A percentile compares a stretch with the other conserved stretches of the same genome.
Conservation (phyloP, 2,113 vertebrate species). For the Spea multiplicata region DNA sequence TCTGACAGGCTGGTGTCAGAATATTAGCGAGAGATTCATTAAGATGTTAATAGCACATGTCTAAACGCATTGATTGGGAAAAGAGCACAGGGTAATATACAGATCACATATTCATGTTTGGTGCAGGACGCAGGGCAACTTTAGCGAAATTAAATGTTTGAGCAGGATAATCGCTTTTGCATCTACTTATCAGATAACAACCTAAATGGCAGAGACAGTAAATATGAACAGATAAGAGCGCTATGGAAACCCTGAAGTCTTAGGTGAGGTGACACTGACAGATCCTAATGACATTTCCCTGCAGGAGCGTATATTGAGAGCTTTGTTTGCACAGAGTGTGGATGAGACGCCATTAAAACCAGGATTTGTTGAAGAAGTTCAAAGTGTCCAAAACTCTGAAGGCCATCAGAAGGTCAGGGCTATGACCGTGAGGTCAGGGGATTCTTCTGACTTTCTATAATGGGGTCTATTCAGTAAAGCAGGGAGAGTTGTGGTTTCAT, state of each 20-base stretch:
- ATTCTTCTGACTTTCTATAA: too few species aligned
- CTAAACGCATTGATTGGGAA: constrained; percentile 68
- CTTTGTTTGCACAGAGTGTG: constrained; percentile 13
- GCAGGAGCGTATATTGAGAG: constrained; percentile 29
- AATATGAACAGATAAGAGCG: constrained; percentile 29
- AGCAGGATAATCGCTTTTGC: constrained; percentile 53
- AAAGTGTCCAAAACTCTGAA: not conserved
- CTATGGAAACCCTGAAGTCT: constrained; percentile 32
- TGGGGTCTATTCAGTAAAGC: too few species aligned
- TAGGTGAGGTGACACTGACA: constrained; percentile 13
- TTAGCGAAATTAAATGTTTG: constrained; percentile 51
- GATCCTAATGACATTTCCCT: constrained; percentile 37
- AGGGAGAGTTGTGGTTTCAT: too few species aligned
- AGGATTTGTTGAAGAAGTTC: constrained; percentile 22
- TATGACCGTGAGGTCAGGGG: too few species aligned
- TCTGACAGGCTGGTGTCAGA: constrained; percentile 60
- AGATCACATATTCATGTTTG: constrained; percentile 58
- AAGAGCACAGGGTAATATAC: constrained; percentile 63
- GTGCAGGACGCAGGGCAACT: constrained; percentile 47
- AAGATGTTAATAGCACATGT: constrained; percentile 74
- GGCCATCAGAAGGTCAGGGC: too few species aligned
- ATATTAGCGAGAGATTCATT: constrained; percentile 68
- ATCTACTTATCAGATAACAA: constrained; percentile 31
- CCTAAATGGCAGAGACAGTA: not conserved
- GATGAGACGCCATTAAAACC: not conserved